Conservation (phyloP, 2,113 vertebrate genomes). For the Myiozetetes cayanensis region DNA sequence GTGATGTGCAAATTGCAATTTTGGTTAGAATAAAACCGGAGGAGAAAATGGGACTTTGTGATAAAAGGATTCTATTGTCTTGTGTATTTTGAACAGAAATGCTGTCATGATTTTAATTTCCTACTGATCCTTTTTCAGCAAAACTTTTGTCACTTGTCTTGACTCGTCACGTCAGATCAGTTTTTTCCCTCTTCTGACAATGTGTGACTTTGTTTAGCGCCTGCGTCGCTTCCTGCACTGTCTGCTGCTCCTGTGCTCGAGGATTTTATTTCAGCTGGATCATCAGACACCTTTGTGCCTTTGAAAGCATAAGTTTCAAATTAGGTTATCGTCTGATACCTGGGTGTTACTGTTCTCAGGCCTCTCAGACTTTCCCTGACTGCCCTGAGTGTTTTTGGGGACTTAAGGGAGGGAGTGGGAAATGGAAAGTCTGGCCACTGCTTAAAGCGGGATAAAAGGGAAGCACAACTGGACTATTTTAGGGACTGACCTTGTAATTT, state of each 20-base stretch:
- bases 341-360: not conserved
- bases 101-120: slow-evolving; percentile 62
- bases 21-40: slow-evolving; percentile 7
- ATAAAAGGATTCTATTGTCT: slow-evolving; percentile 64
- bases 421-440: not conserved
- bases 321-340: slow-evolving; percentile 29
- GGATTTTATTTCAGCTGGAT: slow-evolving; percentile 64
- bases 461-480: not conserved
- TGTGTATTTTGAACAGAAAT: slow-evolving; percentile 35
- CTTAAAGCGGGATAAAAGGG: not conserved
- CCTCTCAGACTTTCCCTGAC: not conserved
- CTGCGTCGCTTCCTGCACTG: slow-evolving; percentile 38
- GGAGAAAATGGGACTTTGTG: slow-evolving; percentile 35
- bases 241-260: slow-evolving; percentile 2
- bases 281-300: slow-evolving; percentile 53
- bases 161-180: slow-evolving; percentile 31
- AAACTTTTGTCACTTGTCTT: slow-evolving; percentile 49
- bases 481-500: not conserved
- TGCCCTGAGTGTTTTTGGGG: not conserved
- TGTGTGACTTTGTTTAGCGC: slow-evolving; percentile 49
- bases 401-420: not conserved
- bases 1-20: slow-evolving; percentile 54
- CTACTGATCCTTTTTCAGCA: slow-evolving; percentile 45
- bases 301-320: slow-evolving; percentile 53
- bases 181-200: slow-evolving; percentile 49